phyloP scores from a whole-genome alignment of 2,888 invertebrate species.

The Carabus problematicus region DNA sequence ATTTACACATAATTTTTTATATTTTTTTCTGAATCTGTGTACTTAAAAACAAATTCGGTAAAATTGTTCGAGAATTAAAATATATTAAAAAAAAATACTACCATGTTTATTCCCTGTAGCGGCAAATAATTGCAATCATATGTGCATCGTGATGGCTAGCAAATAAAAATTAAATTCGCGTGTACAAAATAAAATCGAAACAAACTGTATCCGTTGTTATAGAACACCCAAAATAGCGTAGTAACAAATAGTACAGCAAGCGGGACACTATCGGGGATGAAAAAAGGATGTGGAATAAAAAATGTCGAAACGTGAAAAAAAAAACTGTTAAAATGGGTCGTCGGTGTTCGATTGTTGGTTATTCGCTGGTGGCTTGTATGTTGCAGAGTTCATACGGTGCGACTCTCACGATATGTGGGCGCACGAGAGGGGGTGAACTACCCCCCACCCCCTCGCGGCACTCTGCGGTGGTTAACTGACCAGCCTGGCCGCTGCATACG shows the following conservation, averaged over 20 bases:
- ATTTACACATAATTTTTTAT: too few species aligned
- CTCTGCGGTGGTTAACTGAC: constrained; percentile 61
- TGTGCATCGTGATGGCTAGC: too few species aligned
- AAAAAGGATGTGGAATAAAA: constrained; percentile 4
- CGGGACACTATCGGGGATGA: neutral
- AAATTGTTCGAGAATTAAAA: too few species aligned
- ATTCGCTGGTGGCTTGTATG: constrained; percentile 6
- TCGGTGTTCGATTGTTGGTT: constrained; percentile 21
- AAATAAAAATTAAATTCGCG: constrained; percentile 32
- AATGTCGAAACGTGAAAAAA: neutral
- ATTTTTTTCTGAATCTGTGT: too few species aligned
- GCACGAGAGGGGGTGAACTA: neutral
- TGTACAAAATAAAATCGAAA: constrained; percentile 40
- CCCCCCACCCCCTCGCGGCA: constrained; percentile 37
- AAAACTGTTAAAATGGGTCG: constrained; percentile 15
- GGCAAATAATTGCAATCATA: constrained; percentile 12
- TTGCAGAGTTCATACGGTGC: constrained; percentile 9
- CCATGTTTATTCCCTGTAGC: constrained; percentile 3
- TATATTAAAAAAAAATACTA: too few species aligned
- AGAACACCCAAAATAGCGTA: too few species aligned
- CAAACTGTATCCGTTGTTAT: too few species aligned
- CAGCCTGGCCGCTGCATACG: constrained; percentile 54
- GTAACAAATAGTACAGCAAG: constrained; percentile 13
- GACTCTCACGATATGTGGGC: constrained; percentile 1
- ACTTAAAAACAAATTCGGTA: too few species aligned